phyloP scores from a whole-genome alignment of 2,888 invertebrate genomes.

The Caenorhabditis sinica region DNA sequence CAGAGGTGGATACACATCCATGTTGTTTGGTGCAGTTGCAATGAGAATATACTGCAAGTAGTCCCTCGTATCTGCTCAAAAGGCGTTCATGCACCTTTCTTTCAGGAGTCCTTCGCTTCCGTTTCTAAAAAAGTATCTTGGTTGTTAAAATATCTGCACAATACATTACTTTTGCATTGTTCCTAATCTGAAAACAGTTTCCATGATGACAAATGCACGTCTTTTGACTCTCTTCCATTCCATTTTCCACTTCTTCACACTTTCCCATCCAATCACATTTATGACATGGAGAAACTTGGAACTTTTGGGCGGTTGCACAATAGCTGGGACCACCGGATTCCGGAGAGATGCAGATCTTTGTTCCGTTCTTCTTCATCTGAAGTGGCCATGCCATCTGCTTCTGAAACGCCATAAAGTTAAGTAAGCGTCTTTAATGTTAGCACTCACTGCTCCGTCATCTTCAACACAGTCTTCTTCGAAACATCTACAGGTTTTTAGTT shows the following conservation, averaged over 20 bases:
- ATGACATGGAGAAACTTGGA: constrained; percentile 31
- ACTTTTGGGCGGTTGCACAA: constrained; percentile 35
- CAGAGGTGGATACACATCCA: constrained; percentile 59
- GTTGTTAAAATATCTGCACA: background rate
- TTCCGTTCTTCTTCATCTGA: constrained; percentile 23
- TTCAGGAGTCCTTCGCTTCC: constrained; percentile 60
- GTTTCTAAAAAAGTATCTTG: constrained; percentile 46
- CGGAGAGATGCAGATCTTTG: constrained; percentile 39
- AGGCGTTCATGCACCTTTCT: constrained; percentile 77
- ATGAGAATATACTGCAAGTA: constrained; percentile 79
- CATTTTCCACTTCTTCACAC: constrained; percentile 45
- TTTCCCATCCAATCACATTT: constrained; percentile 60
- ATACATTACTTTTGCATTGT: background rate
- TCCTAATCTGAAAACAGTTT: constrained; percentile 46
- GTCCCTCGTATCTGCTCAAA: constrained; percentile 76
- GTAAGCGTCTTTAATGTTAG: background rate
- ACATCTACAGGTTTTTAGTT: constrained; percentile 60
- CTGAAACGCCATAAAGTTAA: constrained; percentile 10
- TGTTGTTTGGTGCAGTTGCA: constrained; percentile 72
- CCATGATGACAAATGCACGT: constrained; percentile 56
- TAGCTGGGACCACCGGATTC: constrained; percentile 35
- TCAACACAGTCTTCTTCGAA: constrained; percentile 58
- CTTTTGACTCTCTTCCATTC: constrained; percentile 21
- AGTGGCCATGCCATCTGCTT: constrained; percentile 59
- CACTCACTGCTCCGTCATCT: constrained; percentile 27